Conservation (phyloP, 2,113 vertebrate species). For the Pseudopipra pipra region DNA sequence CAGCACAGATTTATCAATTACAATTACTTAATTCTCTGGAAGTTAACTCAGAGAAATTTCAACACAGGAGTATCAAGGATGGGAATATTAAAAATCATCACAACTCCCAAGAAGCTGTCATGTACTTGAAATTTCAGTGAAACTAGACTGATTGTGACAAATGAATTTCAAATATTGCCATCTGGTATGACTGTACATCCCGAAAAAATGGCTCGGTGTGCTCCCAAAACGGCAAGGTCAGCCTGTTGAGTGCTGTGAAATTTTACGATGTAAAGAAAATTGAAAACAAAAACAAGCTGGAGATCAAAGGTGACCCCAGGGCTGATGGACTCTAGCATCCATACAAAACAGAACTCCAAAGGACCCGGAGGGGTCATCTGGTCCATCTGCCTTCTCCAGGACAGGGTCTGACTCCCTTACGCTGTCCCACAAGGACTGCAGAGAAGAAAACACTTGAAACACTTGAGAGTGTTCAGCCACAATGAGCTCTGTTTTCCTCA, state of each 20-base stretch:
- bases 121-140: not conserved
- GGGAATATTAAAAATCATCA: not conserved
- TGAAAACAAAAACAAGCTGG: slow-evolving; percentile 37
- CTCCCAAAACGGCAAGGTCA: slow-evolving; percentile 8
- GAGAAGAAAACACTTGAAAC: not conserved
- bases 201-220: not conserved
- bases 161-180: not conserved
- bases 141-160: not conserved
- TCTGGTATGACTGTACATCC: not conserved
- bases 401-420: not conserved
- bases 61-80: not conserved
- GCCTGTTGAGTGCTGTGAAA: not conserved
- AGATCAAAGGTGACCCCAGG: slow-evolving; percentile 49
- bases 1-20: not conserved
- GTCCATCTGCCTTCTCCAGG: slow-evolving; percentile 33
- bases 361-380: not conserved
- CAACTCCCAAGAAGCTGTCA: not conserved
- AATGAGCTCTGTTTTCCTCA: not conserved
- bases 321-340: not conserved
- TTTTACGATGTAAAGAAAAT: slow-evolving; percentile 34
- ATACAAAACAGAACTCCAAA: not conserved
- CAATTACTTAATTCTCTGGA: not conserved
- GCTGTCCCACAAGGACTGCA: not conserved
- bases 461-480: not conserved
- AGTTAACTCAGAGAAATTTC: not conserved